Evolutionary conservation across 2,888 invertebrate species (phyloP).

Genomic region (Adineta ricciae): DNA sequence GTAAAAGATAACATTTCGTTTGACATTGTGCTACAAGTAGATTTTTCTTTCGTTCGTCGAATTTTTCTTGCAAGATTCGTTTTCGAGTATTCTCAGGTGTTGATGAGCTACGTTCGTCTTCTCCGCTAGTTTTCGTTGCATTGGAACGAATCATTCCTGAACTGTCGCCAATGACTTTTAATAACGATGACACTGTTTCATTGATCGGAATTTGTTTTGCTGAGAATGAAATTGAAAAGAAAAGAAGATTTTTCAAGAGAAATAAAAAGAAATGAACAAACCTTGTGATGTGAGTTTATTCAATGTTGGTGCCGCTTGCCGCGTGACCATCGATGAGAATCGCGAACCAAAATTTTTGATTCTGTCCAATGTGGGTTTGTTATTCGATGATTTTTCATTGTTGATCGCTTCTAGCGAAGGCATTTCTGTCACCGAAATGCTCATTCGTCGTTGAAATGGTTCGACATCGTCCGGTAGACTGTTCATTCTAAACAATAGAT

Average conservation of each 20-base stretch:
- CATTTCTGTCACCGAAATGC: neutral
- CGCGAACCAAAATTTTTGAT: neutral
- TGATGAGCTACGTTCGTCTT: neutral
- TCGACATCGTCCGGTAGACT: neutral
- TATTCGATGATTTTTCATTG: neutral
- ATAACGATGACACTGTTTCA: neutral
- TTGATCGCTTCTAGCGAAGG: neutral
- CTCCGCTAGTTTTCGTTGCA: neutral
- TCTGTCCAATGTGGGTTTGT: neutral
- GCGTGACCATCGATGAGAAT: neutral
- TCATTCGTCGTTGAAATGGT: neutral
- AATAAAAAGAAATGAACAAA: neutral
- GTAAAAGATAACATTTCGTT: neutral
- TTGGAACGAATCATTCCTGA: neutral
- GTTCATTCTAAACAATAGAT: neutral
- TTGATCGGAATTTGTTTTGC: neutral
- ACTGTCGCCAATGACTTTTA: neutral
- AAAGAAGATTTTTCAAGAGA: neutral
- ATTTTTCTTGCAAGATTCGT: neutral
- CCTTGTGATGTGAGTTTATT: neutral
- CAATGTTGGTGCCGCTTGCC: neutral
- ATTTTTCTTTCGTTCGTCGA: neutral
- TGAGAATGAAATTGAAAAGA: neutral
- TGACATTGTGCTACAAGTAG: neutral
- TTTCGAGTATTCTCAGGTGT: neutral